Evolutionary conservation across 2,113 vertebrate genomes (phyloP), one percentile per base, ranked within the genome.

Genomic region (Heterotilapia buettikoferi): DNA sequence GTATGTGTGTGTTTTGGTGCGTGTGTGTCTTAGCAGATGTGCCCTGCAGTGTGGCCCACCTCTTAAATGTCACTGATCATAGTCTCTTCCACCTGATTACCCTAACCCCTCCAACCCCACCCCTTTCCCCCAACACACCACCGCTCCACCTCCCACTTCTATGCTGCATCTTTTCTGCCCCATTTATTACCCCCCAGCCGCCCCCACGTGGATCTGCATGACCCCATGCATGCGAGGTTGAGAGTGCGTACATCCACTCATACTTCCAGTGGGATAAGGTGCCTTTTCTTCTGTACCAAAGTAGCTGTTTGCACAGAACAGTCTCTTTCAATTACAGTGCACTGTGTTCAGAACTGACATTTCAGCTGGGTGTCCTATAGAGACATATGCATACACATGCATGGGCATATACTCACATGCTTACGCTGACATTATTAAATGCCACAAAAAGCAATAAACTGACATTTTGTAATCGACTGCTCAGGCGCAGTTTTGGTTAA

Each of bases 41-140:
- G 89, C 90, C 94, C 93, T 82, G 86, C 89, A 84, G 93, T 82
- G 88, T 86, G 85, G 86, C 86, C 92, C 91, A 90, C 88, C 93
- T 94, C 89, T 90, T 88, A 95, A 95, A 95, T 96, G 94, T 94
- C 94, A 96, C 91, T 94, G 94, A 96, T 94, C 95, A 94, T 90
- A 94, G 91, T 88, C 89, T 89, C 92, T 94, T 95, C 92, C 94
- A 87, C 92, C 91, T 94, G 94, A 94, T 96, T 95, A 92, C 85
- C 82, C 52, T 19, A 38, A 56, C 4, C 21, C 21, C 38, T 21
- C 61, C 18, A 66, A 21, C 9, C 6, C 38, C 45, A 16, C 5
- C 18, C 19, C 36, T 38, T 36, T 21, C 33, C 19, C 61, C 18
- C 82, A 7, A 52, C 26, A 73, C 66, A 53, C 36, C 56, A 52